Base-by-base conservation (phyloP, 2,113 vertebrate genomes). In the Empidonax traillii region DNA sequence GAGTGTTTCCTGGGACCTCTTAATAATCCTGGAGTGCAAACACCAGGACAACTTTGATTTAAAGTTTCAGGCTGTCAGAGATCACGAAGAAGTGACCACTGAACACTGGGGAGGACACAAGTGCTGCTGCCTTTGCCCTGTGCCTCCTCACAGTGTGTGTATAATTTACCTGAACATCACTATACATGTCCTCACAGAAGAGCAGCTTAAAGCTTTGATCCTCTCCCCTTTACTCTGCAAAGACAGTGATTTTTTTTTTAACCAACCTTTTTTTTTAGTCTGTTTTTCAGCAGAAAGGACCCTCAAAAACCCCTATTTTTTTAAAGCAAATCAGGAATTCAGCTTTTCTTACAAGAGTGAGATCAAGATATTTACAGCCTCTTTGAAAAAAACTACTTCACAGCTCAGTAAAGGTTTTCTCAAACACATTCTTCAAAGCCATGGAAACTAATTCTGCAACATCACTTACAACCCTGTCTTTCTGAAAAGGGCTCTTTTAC, bases 241-340 rank as follows among this genome's bases (percentile, higher is more conserved):
- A 78, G 30, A 66, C 19, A 53, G 37, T 0, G 0, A 5, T 6
- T 18, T 27, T 25, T 47, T 44, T 33, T 51, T 3, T 4, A 39
- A 37, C 5, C 8, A 61, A 63, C 9, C 18, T 51, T 67, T 51
- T 49, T 47, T 81, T 25, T 21, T 28, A 68, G 46, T 47, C 23
- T 78, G 27, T 75, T 89, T 92, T 75, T 47, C 47, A 82, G 61
- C 37, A 69, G 51, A 67, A 90, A 90, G 6, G 24, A 14, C 16
- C 51, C 58, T 76, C 35, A 41, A 49, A 59, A 1, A 2, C 3
- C 47, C 22, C 7, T 49, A 24, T 22, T 10, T 21, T 59, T 80
- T n/a, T 33, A 31, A 76, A 89, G 39, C 22, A 19, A 69, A 47
- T 62, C 24, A 69, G 63, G 35, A 86, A 69, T 92, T 79, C 53